These are phyloP conservation scores for Luffia ferchaultella DNA, from an alignment of 2,888 invertebrate genomes.

Conservation along the genomic window DNA sequence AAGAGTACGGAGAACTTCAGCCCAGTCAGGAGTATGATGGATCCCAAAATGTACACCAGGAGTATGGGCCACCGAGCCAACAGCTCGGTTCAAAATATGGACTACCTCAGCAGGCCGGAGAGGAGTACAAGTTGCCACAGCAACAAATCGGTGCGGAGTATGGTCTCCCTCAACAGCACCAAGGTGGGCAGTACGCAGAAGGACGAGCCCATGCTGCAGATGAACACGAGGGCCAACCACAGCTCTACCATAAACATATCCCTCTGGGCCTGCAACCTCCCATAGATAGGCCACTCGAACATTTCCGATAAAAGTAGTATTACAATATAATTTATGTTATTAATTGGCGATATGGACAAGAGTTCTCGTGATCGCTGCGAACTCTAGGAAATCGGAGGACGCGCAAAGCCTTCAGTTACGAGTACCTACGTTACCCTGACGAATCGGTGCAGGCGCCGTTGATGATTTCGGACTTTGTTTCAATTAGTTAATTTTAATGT, in stretches of 20 bases:
- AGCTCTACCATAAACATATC: conserved; percentile 50
- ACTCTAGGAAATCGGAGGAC: too few species aligned
- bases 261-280: conserved; percentile 52
- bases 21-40: conserved; percentile 4
- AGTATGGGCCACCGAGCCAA: conserved; percentile 22
- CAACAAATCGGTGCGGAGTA: conserved; percentile 22
- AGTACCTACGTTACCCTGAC: too few species aligned
- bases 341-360: too few species aligned
- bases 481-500: too few species aligned
- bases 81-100: conserved; percentile 14
- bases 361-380: too few species aligned
- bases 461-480: too few species aligned
- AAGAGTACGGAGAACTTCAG: conserved; percentile 2
- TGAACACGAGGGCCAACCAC: conserved; percentile 11
- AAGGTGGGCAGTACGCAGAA: conserved; percentile 42
- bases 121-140: conserved; percentile 18
- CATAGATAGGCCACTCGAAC: conserved; percentile 48
- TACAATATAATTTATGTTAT: too few species aligned
- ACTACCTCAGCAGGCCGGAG: conserved; percentile 18
- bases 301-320: conserved; percentile 34
- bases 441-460: too few species aligned
- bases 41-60: conserved; percentile 2
- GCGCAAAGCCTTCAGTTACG: too few species aligned
- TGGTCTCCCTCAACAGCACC: conserved; percentile 15
- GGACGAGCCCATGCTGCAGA: conserved; percentile 17